Base-by-base conservation (phyloP, 2,113 vertebrate genomes). In the Tenebrosternarchus preto region DNA sequence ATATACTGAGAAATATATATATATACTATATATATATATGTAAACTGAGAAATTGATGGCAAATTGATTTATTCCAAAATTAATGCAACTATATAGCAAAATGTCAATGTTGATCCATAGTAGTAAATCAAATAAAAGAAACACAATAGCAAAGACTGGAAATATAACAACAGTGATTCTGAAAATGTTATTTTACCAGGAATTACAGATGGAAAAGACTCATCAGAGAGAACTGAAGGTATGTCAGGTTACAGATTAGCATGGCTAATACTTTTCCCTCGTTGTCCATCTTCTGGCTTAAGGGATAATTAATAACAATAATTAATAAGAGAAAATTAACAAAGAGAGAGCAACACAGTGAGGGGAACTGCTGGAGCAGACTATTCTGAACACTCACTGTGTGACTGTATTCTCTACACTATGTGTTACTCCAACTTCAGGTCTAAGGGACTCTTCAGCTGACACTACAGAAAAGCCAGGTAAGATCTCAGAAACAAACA, bases 121-220 rank as follows among this genome's bases (percentile, higher is more conserved):
- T 22, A 2, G 24, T 12, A 29, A 29, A 15, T 60, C 6, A 31
- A 69, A 31, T 36, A 2, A 9, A 43, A 16, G 8, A 17, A 73
- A 12, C 29, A 66, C 29, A 66, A 66, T 33, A 66, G 16, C 12
- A 53, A 55, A 60, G 20, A 1, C 2, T 25, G 0, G 6, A 16
- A 67, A 11, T 56, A 70, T 22, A 70, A 63, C 24, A 50, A 27
- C 33, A 39, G 33, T 50, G 63, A 77, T 56, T 17, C 8, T 29
- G 20, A 31, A 36, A 73, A 46, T 63, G 0, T 43, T 78, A 3
- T 57, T 22, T 78, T 66, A 15, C 53, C 64, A 85, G 81, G 71
- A 68, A 78, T 29, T 67, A 84, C 74, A 67, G 84, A 83, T 56
- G 73, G 73, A 22, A 76, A 29, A 36, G 83, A 87, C 20, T 84